phyloP scores from a whole-genome alignment of 2,888 invertebrate genomes.

The Heliconius aoede region DNA sequence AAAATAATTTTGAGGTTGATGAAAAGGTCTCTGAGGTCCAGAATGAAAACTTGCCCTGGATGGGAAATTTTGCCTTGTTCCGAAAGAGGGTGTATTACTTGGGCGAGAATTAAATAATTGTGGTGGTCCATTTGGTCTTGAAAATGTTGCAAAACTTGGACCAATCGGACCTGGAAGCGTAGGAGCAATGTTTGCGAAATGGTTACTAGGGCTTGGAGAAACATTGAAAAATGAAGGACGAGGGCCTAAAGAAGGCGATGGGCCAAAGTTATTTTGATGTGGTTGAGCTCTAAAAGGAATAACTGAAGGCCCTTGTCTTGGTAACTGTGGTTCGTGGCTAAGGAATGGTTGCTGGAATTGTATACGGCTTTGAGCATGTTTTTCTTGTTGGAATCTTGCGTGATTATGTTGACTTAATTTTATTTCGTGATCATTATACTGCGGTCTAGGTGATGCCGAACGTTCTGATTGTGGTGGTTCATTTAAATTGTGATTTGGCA shows the following conservation, averaged over 20 bases:
- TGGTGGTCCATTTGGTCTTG: conserved; percentile 65
- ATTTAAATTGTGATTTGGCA: conserved; percentile 69
- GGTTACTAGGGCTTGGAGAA: conserved; percentile 61
- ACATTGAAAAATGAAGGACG: conserved; percentile 65
- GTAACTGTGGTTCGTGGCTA: conserved; percentile 74
- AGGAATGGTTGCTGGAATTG: conserved; percentile 76
- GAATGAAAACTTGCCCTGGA: conserved; percentile 75
- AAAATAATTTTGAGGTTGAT: conserved; percentile 71
- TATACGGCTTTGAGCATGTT: conserved; percentile 75
- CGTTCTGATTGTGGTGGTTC: conserved; percentile 63
- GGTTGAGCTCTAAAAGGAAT: conserved; percentile 72
- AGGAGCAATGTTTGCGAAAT: conserved; percentile 63
- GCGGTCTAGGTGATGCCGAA: conserved; percentile 63
- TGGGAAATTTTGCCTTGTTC: conserved; percentile 70
- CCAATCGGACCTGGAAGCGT: conserved; percentile 66
- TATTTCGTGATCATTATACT: conserved; percentile 53
- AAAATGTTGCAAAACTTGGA: conserved; percentile 66
- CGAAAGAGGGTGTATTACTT: conserved; percentile 63
- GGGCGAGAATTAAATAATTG: conserved; percentile 65
- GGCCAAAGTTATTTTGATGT: conserved; percentile 68
- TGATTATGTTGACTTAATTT: conserved; percentile 55
- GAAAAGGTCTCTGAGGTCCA: conserved; percentile 83
- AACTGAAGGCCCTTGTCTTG: conserved; percentile 72
- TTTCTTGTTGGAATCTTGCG: conserved; percentile 63
- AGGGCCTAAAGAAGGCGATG: conserved; percentile 61